Conservation (phyloP, 2,888 invertebrate genomes). For the Archips xylosteana region DNA sequence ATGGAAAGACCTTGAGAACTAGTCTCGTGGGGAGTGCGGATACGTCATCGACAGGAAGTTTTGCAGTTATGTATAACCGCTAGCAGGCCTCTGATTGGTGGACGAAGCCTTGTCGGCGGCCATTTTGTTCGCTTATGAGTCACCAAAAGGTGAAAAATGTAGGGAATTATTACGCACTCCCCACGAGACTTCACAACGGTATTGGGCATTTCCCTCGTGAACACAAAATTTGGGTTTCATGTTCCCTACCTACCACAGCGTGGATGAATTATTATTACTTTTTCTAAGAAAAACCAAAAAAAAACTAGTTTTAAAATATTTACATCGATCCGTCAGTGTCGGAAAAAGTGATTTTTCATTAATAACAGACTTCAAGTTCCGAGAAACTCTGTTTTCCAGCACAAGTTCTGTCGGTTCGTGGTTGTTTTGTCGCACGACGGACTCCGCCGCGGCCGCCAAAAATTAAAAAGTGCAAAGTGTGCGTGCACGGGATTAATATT, state of each 20-base stretch:
- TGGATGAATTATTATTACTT: conserved; percentile 62
- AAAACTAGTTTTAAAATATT: conserved; percentile 46
- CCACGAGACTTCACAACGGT: conserved; percentile 86
- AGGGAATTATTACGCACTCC: conserved; percentile 84
- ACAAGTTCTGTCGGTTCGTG: conserved; percentile 52
- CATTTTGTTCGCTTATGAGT: conserved; percentile 88
- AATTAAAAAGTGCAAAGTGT: conserved; percentile 47
- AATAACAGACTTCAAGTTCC: conserved; percentile 60
- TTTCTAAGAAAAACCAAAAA: conserved; percentile 45
- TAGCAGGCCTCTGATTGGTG: conserved; percentile 75
- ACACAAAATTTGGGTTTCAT: conserved; percentile 85
- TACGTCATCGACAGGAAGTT: conserved; percentile 78
- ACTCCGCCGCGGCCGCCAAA: conserved; percentile 42
- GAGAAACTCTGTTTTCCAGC: conserved; percentile 64
- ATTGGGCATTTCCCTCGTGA: conserved; percentile 85
- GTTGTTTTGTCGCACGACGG: conserved; percentile 59
- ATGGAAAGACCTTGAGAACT: conserved; percentile 83
- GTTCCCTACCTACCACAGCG: conserved; percentile 73
- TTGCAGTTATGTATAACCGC: conserved; percentile 75
- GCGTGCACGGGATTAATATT: conserved; percentile 49
- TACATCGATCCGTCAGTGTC: conserved; percentile 51
- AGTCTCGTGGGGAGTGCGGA: conserved; percentile 82
- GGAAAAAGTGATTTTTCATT: conserved; percentile 65
- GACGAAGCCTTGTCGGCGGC: conserved; percentile 85
- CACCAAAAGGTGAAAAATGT: conserved; percentile 88